Percentiles rank a stretch among this genome's conserved stretches.
Evolutionary conservation across 2,888 invertebrate genomes (phyloP).

Genomic region (Julus scanicus): DNA sequence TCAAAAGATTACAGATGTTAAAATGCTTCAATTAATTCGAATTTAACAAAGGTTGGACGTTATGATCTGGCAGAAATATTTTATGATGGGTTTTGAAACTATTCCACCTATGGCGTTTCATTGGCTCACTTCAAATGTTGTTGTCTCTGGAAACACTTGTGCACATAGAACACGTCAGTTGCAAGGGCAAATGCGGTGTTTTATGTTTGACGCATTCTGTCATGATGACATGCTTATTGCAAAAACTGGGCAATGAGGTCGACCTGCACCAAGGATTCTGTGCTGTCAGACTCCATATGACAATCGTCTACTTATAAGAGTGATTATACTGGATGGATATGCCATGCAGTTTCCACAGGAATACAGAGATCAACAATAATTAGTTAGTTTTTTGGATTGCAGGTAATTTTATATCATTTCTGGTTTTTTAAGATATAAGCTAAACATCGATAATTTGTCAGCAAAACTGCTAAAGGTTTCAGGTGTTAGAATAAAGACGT

Average conservation of each 20-base stretch:
- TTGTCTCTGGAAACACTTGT: constrained; percentile 13
- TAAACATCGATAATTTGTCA: no score
- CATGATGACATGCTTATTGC: background rate
- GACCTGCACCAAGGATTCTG: background rate
- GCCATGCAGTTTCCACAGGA: no score
- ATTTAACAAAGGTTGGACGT: background rate
- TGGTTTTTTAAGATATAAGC: no score
- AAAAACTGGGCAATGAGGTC: constrained; percentile 25
- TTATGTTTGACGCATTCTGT: background rate
- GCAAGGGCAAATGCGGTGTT: constrained; percentile 4
- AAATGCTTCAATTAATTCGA: background rate
- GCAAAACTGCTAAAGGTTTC: no score
- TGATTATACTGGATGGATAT: background rate
- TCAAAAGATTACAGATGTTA: background rate
- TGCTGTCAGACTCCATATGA: background rate
- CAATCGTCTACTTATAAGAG: background rate
- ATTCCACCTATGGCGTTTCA: background rate
- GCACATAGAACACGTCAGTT: constrained; percentile 6
- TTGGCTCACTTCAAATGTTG: background rate
- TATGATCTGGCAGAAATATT: background rate
- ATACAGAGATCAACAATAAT: no score
- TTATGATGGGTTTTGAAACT: background rate
- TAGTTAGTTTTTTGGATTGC: no score
- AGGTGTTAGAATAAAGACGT: no score
- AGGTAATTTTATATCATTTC: no score